phyloP scores from a whole-genome alignment of 2,888 invertebrate species.

The Machimus atricapillus region DNA sequence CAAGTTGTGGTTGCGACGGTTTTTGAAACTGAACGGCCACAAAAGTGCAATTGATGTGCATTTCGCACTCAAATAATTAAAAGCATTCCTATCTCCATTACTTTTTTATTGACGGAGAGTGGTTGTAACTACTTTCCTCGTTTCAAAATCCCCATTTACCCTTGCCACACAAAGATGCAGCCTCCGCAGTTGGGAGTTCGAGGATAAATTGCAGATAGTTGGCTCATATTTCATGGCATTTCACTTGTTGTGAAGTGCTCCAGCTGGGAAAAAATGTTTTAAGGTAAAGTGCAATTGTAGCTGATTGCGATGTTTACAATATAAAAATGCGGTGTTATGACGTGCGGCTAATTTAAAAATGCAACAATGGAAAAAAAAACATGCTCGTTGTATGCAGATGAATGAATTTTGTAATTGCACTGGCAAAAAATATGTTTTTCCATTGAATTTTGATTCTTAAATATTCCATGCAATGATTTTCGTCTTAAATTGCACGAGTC shows the following conservation, averaged over 20 bases:
- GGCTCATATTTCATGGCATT: neutral
- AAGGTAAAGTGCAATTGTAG: neutral
- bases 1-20: neutral
- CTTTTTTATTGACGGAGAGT: neutral
- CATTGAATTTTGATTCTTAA: neutral
- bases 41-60: neutral
- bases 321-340: neutral
- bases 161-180: neutral
- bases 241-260: neutral
- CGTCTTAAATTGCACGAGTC: neutral
- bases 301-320: neutral
- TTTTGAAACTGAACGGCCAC: neutral
- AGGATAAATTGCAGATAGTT: neutral
- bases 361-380: neutral
- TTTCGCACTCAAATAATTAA: neutral
- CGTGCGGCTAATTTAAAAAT: neutral
- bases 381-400: neutral
- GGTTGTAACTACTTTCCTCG: neutral
- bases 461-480: neutral
- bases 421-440: neutral
- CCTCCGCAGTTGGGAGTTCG: neutral
- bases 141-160: neutral
- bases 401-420: neutral
- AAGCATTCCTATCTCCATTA: neutral
- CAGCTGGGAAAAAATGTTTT: neutral